Conservation (phyloP, 2,888 invertebrate genomes). For the Adela reaumurella region DNA sequence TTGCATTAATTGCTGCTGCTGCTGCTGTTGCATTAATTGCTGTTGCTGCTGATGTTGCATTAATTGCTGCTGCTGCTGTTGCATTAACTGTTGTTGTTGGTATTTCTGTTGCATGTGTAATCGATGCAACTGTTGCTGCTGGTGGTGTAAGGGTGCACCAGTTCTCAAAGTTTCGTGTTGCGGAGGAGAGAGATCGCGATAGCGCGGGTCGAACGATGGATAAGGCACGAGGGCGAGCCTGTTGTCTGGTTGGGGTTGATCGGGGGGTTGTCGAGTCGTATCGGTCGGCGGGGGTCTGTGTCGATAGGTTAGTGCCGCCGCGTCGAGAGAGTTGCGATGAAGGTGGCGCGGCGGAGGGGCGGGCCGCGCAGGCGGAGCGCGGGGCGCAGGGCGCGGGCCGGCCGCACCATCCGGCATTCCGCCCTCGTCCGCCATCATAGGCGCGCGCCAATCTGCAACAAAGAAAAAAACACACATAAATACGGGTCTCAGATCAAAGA, state of each 20-base stretch:
- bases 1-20: too few relatives aligned
- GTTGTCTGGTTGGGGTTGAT: conserved; percentile 7
- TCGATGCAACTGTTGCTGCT: too few relatives aligned
- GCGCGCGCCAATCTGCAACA: conserved; percentile 49
- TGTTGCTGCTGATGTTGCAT: too few relatives aligned
- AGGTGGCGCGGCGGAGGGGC: conserved; percentile 5
- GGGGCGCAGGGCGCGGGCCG: conserved; percentile 26
- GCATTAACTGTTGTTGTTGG: too few relatives aligned
- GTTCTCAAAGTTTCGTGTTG: too few relatives aligned
- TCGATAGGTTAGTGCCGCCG: conserved; percentile 7
- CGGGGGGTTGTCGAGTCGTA: conserved; percentile 8
- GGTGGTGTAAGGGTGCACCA: too few relatives aligned
- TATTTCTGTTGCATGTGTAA: too few relatives aligned
- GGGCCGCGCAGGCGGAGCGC: conserved; percentile 15
- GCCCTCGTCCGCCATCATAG: conserved; percentile 46
- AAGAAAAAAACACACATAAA: too few relatives aligned
- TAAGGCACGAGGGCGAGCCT: conserved; percentile 5
- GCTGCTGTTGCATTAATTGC: too few relatives aligned
- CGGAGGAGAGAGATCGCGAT: conserved; percentile 3
- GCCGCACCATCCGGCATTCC: conserved; percentile 33
- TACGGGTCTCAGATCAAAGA: too few relatives aligned
- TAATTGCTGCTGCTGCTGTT: too few relatives aligned
- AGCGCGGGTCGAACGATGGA: conserved; percentile 2
- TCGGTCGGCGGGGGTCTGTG: conserved; percentile 14
- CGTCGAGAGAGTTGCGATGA: conserved; percentile 4